Base-by-base conservation (phyloP, 2,797 vertebrate species). In the Bradypodion ventrale region DNA sequence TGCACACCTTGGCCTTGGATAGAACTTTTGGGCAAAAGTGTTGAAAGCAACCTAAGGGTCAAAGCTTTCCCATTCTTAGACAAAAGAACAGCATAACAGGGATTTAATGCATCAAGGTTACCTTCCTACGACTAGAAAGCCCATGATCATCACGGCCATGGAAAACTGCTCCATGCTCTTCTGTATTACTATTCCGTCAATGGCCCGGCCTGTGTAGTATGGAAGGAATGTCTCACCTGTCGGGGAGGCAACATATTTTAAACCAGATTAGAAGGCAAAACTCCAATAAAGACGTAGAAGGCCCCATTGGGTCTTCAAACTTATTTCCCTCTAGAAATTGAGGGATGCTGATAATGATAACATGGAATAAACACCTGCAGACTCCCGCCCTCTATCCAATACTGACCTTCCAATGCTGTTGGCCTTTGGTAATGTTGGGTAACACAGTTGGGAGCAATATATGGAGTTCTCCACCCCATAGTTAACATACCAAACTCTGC, bases 171-270 rank as follows among this genome's bases (percentile, higher is more conserved):
- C 96, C 98, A 98, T 97, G 95, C 97, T 98, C 91, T 98, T 96
- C 90, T 98, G 96, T 89, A 97, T 96, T 92, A 99, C 97, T 1
- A 99, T 98, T 74, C 96, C 96, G 0, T 99, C 98, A 0, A 99
- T 98, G 83, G 97, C 97, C 83, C 95, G 93, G 40, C 98, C 98
- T 0, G 97, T 98, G 95, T 97, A 99, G 93, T 95, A 98, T 0
- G 98, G 98, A 63, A 98, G 97, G 89, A 99, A 98, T 56, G 97
- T 96, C 91, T 99, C 98, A 88, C 98, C 98, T 99, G 80, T 25
- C 49, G 70, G 0, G 73, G 78, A 83, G 88, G 13, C 59, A 90
- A 21, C 84, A 16, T 2, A 66, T 60, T 4, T 87, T 2, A 46
- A 0, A 7, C 5, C 3, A 21, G 75, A 56, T 59, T 42, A 46